Evolutionary conservation across 2,888 invertebrate species (phyloP), one percentile per base, ranked within the genome.

Genomic region (Ptychoptera contaminata): DNA sequence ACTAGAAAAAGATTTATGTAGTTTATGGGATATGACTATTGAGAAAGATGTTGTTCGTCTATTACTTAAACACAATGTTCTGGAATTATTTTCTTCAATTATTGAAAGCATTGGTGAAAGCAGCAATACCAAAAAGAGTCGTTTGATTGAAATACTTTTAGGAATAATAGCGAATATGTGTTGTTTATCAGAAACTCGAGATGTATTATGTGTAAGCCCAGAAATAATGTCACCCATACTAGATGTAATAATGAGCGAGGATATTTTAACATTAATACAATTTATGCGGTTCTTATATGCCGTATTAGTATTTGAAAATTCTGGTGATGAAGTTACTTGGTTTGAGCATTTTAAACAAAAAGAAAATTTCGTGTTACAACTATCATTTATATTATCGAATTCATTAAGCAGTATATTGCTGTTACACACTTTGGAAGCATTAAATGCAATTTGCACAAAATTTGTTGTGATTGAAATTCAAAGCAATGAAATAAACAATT

Each of bases 131-230:
- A 69, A 72, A 41, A 72, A 77, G 35, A 70, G 73, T 9, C 71
- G 87, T 51, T 67, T 84, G 32, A 72, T 74, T 41, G 92, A 92
- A 69, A 83, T 91, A 51, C 67, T 86, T 34, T 67, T 91, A 12
- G 91, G 91, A 7, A 83, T 88, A 44, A 68, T 88, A 47, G 85
- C 81, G 1, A 92, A 92, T 61, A 79, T 91, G 74, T 79, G 82
- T 49, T 80, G 81, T 54, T 72, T 78, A 47, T 68, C 71, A 46
- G 70, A 72, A 48, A 72, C 77, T 2, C 72, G 79, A 14, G 62
- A 68, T 43, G 65, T 67, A 16, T 63, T 81, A 11, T 68, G 78
- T 29, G 62, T 67, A 15, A 70, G 74, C 53, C 67, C 75, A 11
- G 67, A 72, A 29, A 67, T 81, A 29, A 60, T 82, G 48, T 62